Conservation (phyloP, 1,140 invertebrate genomes). For the Melipona quadrifasciata region DNA sequence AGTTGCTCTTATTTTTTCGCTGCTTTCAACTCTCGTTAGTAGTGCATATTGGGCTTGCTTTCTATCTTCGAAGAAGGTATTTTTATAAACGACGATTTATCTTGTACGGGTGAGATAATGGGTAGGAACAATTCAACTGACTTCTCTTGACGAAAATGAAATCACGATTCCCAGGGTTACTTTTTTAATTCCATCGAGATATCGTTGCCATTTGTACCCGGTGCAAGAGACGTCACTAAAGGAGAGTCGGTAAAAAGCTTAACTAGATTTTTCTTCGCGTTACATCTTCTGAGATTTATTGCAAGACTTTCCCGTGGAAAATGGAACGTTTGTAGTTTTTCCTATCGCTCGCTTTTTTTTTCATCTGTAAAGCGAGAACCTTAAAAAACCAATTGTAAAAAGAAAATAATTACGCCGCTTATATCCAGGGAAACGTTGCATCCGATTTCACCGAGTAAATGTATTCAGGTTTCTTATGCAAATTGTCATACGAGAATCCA, state of each 20-base stretch:
- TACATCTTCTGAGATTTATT: conserved; percentile 16
- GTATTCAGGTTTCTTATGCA: neutral
- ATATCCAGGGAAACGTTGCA: conserved; percentile 12
- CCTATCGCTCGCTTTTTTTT: neutral
- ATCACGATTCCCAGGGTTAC: conserved; percentile 1
- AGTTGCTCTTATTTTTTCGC: conserved; percentile 19
- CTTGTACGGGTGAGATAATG: conserved; percentile 7
- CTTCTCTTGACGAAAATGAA: neutral
- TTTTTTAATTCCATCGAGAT: conserved; percentile 21
- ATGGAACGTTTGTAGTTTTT: neutral
- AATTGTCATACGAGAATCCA: neutral
- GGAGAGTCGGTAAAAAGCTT: conserved; percentile 7
- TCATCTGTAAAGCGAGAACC: neutral
- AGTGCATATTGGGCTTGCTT: conserved; percentile 17
- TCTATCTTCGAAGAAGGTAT: neutral
- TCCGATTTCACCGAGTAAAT: neutral
- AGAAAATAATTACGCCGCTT: neutral
- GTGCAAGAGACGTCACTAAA: neutral
- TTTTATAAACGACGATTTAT: conserved; percentile 6
- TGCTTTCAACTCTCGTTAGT: conserved; percentile 22
- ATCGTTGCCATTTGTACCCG: neutral
- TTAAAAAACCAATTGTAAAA: neutral
- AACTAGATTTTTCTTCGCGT: conserved; percentile 15
- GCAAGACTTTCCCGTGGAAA: neutral
- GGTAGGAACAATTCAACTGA: neutral